These are phyloP conservation scores for Darevskia nairensis DNA, from an alignment of 2,797 vertebrate species.

Conservation along the genomic window DNA sequence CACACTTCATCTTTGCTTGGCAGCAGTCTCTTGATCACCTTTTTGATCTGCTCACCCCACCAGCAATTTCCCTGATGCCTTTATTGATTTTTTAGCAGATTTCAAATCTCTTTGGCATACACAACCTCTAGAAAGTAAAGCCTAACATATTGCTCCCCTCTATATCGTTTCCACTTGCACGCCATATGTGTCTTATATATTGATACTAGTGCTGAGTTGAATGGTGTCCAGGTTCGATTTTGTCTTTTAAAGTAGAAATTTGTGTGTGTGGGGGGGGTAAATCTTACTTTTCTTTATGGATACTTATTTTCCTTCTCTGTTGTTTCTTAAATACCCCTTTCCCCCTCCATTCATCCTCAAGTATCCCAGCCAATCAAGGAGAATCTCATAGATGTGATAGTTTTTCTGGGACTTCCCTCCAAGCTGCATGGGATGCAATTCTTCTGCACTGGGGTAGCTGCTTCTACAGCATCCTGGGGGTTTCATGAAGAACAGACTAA, in stretches of 20 bases:
- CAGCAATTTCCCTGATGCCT: neutral
- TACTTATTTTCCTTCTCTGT: neutral
- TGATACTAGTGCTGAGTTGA: neutral
- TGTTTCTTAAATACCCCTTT: neutral
- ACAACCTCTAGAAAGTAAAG: neutral
- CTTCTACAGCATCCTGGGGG: too few species aligned
- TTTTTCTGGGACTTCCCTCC: too few species aligned
- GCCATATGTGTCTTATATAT: neutral
- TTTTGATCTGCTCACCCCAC: neutral
- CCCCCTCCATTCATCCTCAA: neutral
- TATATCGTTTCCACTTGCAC: neutral
- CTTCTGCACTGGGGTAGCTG: too few species aligned
- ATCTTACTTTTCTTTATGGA: neutral
- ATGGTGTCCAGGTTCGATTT: neutral
- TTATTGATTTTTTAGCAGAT: neutral
- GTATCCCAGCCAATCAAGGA: neutral
- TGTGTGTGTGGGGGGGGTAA: neutral
- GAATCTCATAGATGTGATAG: neutral
- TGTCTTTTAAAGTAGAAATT: neutral
- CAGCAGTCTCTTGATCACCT: neutral
- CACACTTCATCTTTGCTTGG: neutral
- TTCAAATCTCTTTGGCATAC: conserved; percentile 2
- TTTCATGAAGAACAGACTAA: too few species aligned
- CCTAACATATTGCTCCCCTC: neutral
- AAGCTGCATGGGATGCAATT: neutral